These are phyloP conservation scores for Microcebus tavaratra DNA, from an alignment of 2,113 vertebrate species.

Conservation along the genomic window DNA sequence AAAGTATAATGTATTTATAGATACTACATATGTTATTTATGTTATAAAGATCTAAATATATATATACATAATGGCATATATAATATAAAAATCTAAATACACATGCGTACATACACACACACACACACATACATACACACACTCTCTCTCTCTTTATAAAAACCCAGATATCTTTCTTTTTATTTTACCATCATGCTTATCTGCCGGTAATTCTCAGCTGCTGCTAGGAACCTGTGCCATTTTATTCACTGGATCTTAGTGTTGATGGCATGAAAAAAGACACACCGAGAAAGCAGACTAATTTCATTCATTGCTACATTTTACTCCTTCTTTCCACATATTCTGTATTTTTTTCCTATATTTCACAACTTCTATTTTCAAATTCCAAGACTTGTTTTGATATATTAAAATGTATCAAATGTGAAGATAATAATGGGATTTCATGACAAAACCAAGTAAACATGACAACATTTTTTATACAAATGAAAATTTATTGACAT, in stretches of 20 bases:
- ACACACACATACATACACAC: background rate
- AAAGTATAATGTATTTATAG: background rate
- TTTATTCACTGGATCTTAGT: background rate
- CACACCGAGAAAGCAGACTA: background rate
- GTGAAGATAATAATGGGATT: background rate
- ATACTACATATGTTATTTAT: background rate
- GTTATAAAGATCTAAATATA: background rate
- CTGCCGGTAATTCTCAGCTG: background rate
- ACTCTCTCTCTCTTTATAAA: background rate
- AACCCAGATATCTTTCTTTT: background rate
- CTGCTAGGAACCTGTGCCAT: fast-evolving
- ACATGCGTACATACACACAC: background rate
- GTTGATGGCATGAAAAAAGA: background rate
- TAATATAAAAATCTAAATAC: background rate
- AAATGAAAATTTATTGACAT: conserved; percentile 17
- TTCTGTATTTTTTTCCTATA: background rate
- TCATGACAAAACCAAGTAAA: conserved; percentile 32
- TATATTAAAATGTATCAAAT: background rate
- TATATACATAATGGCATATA: background rate
- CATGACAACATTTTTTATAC: background rate
- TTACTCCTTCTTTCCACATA: background rate
- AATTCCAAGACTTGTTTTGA: background rate
- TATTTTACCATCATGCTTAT: background rate
- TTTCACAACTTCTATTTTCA: background rate
- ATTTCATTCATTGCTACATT: fast-evolving